phyloP scores from a whole-genome alignment of 2,113 vertebrate species.

The Nannobrachium achirus region DNA sequence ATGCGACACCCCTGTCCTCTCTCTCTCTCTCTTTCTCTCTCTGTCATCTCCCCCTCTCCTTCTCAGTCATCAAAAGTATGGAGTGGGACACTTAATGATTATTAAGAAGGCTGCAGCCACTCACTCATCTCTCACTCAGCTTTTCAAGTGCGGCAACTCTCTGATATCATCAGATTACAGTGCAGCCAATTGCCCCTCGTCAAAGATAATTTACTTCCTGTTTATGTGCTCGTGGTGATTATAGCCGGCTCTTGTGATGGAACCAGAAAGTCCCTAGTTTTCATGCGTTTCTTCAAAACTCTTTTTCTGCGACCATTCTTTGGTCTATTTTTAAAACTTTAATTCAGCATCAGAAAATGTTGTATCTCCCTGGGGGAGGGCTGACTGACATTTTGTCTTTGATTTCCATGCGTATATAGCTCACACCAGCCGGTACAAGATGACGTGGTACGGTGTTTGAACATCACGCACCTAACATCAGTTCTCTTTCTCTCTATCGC shows the following conservation, averaged over 20 bases:
- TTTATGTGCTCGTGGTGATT: not conserved
- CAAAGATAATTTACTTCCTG: conserved; percentile 3
- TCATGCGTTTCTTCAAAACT: not conserved
- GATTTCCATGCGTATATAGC: too few relatives aligned
- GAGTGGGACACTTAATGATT: conserved; percentile 17
- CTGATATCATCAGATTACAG: conserved; percentile 9
- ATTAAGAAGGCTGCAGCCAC: conserved; percentile 27
- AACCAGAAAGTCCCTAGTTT: not conserved
- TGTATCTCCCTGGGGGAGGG: too few relatives aligned
- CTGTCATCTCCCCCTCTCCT: conserved; percentile 3
- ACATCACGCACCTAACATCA: too few relatives aligned
- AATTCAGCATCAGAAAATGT: too few relatives aligned
- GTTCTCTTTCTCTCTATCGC: too few relatives aligned
- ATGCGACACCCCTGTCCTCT: too few relatives aligned
- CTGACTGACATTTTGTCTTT: too few relatives aligned
- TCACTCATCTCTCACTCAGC: not conserved
- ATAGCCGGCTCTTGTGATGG: not conserved
- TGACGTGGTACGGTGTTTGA: too few relatives aligned
- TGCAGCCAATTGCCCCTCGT: not conserved
- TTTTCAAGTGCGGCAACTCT: not conserved
- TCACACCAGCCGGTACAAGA: too few relatives aligned
- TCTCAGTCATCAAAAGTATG: conserved; percentile 21
- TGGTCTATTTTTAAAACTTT: too few relatives aligned
- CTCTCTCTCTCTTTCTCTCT: too few relatives aligned
- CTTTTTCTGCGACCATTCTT: too few relatives aligned